phyloP scores from a whole-genome alignment of 2,797 vertebrate species.

The Chloroceryle inda region DNA sequence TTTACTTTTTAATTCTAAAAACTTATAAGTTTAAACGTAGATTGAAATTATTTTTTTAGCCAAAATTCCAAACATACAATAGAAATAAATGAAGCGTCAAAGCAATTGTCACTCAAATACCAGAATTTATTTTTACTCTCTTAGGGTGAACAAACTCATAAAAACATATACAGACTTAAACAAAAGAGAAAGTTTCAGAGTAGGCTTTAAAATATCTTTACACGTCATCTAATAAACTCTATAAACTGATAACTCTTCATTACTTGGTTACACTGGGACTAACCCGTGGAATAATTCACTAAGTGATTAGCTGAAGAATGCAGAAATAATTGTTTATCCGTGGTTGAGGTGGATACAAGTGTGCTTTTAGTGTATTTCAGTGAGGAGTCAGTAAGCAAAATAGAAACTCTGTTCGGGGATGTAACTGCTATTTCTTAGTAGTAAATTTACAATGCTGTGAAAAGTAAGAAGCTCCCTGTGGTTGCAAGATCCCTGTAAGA shows the following conservation, averaged over 20 bases:
- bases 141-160: slow-evolving; percentile 16
- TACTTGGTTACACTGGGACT: background rate
- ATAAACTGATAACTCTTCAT: background rate
- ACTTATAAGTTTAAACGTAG: background rate
- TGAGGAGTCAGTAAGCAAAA: background rate
- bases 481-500: background rate
- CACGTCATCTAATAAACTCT: background rate
- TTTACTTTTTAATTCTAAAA: background rate
- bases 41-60: background rate
- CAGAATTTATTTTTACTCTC: background rate
- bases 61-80: background rate
- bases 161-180: slow-evolving; percentile 9
- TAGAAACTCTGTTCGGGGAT: background rate
- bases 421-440: background rate
- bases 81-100: background rate
- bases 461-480: background rate
- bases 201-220: background rate
- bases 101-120: background rate
- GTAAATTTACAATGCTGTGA: background rate
- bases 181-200: slow-evolving; percentile 32
- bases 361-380: background rate
- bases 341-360: background rate
- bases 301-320: no score
- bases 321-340: background rate
- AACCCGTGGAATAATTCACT: background rate